These are phyloP conservation scores for Cyclura pinguis DNA, from an alignment of 2,797 vertebrate genomes.

Conservation along the genomic window DNA sequence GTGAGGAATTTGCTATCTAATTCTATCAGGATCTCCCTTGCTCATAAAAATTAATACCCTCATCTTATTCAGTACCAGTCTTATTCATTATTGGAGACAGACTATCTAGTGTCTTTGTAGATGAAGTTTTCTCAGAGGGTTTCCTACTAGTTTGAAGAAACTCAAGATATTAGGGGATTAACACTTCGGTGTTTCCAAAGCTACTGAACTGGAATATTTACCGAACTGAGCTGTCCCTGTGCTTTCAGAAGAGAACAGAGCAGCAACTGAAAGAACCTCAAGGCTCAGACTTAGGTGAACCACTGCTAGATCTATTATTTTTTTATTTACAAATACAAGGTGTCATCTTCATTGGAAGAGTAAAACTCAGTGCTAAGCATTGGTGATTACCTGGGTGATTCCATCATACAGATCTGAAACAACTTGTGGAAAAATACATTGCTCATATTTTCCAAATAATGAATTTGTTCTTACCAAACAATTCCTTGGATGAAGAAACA, in stretches of 20 bases:
- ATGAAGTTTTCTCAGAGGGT: slow-evolving; percentile 62
- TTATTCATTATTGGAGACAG: slow-evolving; percentile 64
- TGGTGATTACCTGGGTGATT: not conserved
- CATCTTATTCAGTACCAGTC: slow-evolving; percentile 60
- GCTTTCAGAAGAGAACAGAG: slow-evolving; percentile 4
- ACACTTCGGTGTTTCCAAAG: slow-evolving; percentile 28
- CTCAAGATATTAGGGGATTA: slow-evolving; percentile 42
- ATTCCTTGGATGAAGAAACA: not conserved
- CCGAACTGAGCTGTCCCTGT: slow-evolving; percentile 18
- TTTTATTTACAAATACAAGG: not conserved
- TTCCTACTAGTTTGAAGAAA: slow-evolving; percentile 68
- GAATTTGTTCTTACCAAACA: not conserved
- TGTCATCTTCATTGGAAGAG: not conserved
- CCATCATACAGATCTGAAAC: not conserved
- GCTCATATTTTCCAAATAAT: not conserved
- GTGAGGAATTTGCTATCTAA: slow-evolving; percentile 62
- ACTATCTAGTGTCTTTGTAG: slow-evolving; percentile 50
- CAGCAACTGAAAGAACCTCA: not conserved
- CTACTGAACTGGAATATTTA: slow-evolving; percentile 23
- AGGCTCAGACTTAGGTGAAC: not conserved
- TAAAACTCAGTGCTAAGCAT: slow-evolving; percentile 8
- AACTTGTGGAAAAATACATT: not conserved
- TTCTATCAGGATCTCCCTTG: slow-evolving; percentile 66
- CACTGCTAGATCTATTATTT: not conserved
- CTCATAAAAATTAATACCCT: slow-evolving; percentile 67